Base-by-base conservation (phyloP, 2,113 vertebrate species). In the Caloenas nicobarica region DNA sequence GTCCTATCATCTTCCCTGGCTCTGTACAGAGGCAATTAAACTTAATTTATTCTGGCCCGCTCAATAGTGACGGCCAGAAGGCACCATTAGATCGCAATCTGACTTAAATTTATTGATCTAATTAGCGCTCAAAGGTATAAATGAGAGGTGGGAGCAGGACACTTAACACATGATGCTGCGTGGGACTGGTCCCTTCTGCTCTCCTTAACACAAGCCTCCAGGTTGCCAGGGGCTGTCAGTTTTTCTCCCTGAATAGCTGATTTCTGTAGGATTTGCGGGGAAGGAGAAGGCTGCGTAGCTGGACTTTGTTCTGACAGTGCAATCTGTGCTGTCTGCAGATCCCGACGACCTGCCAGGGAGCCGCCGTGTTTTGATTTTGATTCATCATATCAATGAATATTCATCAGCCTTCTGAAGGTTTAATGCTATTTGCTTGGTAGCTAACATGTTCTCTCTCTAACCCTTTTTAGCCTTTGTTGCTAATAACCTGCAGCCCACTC, bases 91-190 rank as follows among this genome's bases (percentile, higher is more conserved):
- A 92, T 93, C 83, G 44, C 84, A 68, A 53, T 92, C 73, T 92
- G 83, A 60, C 81, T 85, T 84, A 62, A 84, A 92, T 93, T 48
- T 93, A 92, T 91, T 95, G 89, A 95, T 92, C 73, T 97, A 95
- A 96, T 95, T 95, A 92, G 66, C 5, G 14, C 82, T 95, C 61
- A 76, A 46, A 92, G 81, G 81, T 93, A 89, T 81, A 91, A 73
- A 92, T 65, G 54, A 79, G 71, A 76, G 50, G 86, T 40, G 71
- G 66, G 48, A 81, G 81, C 86, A 40, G 29, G 70, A 71, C 65
- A 64, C 18, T 85, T 92, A 88, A 74, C 40, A 44, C 61, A 69
- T 19, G 69, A 38, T 83, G 24, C 9, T 5, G 33, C 0, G 0
- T 36, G 34, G 81, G 76, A 38, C 81, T n/a, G 53, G 44, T 95